These are phyloP conservation scores for Melanostoma scalare DNA, from an alignment of 2,888 invertebrate species.

Conservation along the genomic window DNA sequence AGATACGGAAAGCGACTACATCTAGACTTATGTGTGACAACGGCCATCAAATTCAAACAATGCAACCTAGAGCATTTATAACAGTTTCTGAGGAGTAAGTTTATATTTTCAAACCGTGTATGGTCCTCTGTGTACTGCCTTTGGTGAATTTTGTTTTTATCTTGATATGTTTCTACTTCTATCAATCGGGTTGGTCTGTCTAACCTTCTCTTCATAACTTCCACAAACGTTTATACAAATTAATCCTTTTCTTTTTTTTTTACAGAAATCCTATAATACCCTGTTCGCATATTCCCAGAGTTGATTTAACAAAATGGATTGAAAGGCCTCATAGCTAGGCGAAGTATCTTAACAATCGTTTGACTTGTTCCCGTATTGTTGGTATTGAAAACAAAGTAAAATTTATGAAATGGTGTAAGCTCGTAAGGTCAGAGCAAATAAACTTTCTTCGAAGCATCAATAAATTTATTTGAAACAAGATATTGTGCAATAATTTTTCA, in stretches of 20 bases:
- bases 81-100: conserved; percentile 85
- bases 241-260: conserved; percentile 42
- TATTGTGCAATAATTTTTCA: too few species aligned
- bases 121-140: too few species aligned
- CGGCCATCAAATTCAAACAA: conserved; percentile 86
- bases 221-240: too few species aligned
- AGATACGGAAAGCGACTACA: conserved; percentile 90
- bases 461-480: too few species aligned
- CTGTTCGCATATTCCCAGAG: conserved; percentile 84
- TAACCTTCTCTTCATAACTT: not conserved
- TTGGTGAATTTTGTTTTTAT: too few species aligned
- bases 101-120: too few species aligned
- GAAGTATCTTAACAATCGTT: not conserved
- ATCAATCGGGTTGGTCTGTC: too few species aligned
- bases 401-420: not conserved
- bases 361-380: not conserved
- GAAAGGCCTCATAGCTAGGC: conserved; percentile 73
- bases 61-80: conserved; percentile 88
- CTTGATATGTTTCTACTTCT: too few species aligned
- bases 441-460: too few species aligned
- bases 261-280: conserved; percentile 85
- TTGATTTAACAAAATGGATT: conserved; percentile 85
- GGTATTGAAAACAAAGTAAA: too few species aligned
- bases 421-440: not conserved
- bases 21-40: conserved; percentile 92